These are phyloP conservation scores for Sitta europaea DNA, from an alignment of 2,113 vertebrate species.

Conservation along the genomic window DNA sequence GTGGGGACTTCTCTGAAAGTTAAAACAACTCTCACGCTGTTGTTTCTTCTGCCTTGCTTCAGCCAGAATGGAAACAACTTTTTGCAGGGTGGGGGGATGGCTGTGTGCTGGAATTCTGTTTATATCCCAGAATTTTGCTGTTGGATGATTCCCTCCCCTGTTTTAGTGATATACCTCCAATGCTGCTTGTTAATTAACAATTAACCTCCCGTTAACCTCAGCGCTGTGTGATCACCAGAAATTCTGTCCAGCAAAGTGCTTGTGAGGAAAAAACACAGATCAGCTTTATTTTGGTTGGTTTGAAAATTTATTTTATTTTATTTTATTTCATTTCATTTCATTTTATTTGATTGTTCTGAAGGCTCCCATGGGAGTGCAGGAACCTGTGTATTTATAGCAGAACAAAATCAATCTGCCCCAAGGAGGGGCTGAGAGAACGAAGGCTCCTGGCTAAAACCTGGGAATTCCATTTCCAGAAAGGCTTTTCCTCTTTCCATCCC, in stretches of 20 bases:
- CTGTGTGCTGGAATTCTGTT: neutral
- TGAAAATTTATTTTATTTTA: neutral
- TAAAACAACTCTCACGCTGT: neutral
- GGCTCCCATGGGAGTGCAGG: neutral
- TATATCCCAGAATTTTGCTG: neutral
- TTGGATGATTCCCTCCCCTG: neutral
- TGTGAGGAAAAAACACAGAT: neutral
- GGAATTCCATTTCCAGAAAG: slow-evolving; percentile 50
- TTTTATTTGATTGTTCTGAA: neutral
- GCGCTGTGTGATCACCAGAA: neutral
- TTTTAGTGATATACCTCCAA: rapidly evolving
- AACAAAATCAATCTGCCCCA: neutral
- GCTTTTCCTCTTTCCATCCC: neutral
- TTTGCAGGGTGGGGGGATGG: neutral
- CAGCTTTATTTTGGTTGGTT: neutral
- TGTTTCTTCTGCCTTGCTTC: neutral
- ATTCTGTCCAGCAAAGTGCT: neutral
- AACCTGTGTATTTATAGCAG: neutral
- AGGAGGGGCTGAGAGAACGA: neutral
- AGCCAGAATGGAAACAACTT: neutral
- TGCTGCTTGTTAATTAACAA: neutral
- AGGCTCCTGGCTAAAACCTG: slow-evolving; percentile 10
- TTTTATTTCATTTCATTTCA: no score
- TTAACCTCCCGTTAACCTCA: neutral
- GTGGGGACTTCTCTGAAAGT: slow-evolving; percentile 25